Conservation (phyloP, 2,113 vertebrate genomes). For the Glareola pratincola region DNA sequence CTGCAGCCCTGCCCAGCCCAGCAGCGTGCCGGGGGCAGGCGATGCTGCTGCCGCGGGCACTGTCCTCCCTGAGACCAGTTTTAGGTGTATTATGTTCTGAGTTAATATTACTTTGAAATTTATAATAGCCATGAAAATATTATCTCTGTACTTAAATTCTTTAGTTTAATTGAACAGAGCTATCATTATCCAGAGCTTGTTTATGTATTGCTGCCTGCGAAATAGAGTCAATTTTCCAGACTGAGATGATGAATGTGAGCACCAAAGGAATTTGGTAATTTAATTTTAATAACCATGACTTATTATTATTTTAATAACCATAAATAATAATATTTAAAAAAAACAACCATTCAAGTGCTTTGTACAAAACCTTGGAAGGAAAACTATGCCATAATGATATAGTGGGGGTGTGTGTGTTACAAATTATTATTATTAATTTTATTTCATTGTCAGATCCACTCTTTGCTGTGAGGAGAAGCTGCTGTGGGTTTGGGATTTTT, state of each 20-base stretch:
- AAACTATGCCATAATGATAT: not conserved
- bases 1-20: not conserved
- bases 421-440: not conserved
- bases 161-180: constrained; percentile 23
- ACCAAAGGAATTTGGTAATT: constrained; percentile 7
- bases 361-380: not conserved
- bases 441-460: not conserved
- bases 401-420: not conserved
- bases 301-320: not conserved
- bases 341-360: not conserved
- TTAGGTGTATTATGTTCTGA: not conserved
- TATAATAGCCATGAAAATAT: constrained; percentile 13
- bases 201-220: constrained; percentile 27
- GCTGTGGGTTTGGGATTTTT: not conserved
- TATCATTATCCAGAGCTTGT: constrained; percentile 9
- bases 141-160: constrained; percentile 10
- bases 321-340: not conserved
- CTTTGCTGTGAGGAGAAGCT: not conserved
- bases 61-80: not conserved
- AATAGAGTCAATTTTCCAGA: constrained; percentile 18
- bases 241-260: not conserved
- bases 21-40: fast-evolving
- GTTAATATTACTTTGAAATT: not conserved
- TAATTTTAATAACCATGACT: constrained; percentile 9
- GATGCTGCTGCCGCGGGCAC: not conserved